A percentile compares a stretch with the other conserved stretches of the same genome.
Conservation (phyloP, 2,888 invertebrate genomes). For the Melieria picta region DNA sequence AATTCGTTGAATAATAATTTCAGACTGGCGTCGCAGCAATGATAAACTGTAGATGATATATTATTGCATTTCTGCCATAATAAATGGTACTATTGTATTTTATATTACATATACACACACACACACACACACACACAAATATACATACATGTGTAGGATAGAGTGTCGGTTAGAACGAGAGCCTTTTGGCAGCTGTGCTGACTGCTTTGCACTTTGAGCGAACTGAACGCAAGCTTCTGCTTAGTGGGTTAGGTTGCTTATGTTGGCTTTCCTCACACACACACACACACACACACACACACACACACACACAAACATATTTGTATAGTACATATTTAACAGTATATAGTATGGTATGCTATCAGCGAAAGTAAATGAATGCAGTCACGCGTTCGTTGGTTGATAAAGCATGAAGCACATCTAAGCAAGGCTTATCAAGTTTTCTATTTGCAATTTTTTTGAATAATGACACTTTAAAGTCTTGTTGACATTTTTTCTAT, state of each 20-base stretch:
- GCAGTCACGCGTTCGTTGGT: too few relatives aligned
- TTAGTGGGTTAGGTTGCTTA: too few relatives aligned
- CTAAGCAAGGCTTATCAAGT: too few relatives aligned
- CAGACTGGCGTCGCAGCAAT: conserved; percentile 61
- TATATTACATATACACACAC: not conserved
- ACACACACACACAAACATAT: not conserved
- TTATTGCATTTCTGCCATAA: conserved; percentile 56
- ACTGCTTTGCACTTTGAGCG: not conserved
- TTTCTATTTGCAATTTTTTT: too few relatives aligned
- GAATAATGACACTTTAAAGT: too few relatives aligned
- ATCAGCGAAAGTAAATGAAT: too few relatives aligned
- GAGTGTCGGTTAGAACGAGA: not conserved
- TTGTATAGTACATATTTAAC: not conserved
- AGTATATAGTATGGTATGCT: too few relatives aligned
- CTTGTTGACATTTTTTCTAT: too few relatives aligned
- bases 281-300: not conserved
- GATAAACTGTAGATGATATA: conserved; percentile 62
- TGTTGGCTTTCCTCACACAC: not conserved
- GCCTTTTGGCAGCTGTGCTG: not conserved
- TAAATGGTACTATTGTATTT: conserved; percentile 44
- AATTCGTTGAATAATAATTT: conserved; percentile 61
- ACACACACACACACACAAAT: not conserved
- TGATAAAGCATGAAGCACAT: too few relatives aligned
- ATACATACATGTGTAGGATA: not conserved
- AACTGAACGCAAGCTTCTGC: too few relatives aligned